Evolutionary conservation across 2,888 invertebrate genomes (phyloP).

Genomic region (Flabesymbios commensalis): DNA sequence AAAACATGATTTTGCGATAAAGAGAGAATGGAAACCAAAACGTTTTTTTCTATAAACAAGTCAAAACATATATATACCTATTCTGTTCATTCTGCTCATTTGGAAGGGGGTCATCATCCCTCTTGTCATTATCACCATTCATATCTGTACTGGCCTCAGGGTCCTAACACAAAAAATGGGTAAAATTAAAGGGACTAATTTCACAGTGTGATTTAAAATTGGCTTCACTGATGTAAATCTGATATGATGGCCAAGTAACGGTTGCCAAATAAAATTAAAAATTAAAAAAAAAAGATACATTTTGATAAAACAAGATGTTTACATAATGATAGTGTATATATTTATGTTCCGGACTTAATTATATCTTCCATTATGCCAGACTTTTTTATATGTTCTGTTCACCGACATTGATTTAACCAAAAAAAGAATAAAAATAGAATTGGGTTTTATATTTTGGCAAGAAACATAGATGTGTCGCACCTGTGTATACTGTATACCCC

Average conservation of each 20-base stretch:
- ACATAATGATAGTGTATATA: neutral
- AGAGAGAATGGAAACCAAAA: no score
- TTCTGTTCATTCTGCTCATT: constrained; percentile 47
- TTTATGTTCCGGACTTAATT: no score
- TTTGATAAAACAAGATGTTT: neutral
- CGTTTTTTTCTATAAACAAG: no score
- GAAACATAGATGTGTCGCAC: no score
- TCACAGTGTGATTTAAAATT: neutral
- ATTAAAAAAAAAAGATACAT: neutral
- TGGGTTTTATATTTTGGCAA: no score
- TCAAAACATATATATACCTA: constrained; percentile 45
- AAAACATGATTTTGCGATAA: no score
- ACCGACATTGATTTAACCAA: no score
- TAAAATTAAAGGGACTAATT: neutral
- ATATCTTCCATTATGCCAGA: no score
- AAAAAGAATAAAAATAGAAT: no score
- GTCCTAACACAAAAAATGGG: constrained; percentile 45
- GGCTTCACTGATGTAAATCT: neutral
- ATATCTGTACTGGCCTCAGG: constrained; percentile 59
- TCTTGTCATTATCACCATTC: constrained; percentile 14
- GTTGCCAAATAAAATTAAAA: neutral
- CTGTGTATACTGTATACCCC: no score
- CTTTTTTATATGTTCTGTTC: no score
- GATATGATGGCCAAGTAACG: neutral
- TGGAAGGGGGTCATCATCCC: constrained; percentile 58